Base-by-base conservation (phyloP, 2,113 vertebrate genomes). In the Sus scrofa region DNA sequence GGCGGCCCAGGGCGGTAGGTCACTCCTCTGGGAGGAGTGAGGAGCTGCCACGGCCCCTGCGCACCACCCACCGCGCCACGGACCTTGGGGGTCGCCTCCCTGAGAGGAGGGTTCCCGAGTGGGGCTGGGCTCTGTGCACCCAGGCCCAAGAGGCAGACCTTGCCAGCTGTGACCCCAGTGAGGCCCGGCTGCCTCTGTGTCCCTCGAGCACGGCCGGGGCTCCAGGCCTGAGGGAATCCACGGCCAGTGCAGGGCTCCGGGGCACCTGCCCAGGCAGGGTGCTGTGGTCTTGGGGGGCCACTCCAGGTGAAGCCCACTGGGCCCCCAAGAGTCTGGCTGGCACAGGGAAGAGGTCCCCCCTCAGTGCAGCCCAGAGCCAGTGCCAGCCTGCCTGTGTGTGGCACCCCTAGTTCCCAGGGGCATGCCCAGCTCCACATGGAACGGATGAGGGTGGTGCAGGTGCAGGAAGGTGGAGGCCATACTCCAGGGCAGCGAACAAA, bases 281-380 rank as follows among this genome's bases (percentile, higher is more conserved):
- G 44, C 6, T 2, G 5, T 0, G 2, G 44, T 67, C 26, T 24
- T 8, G 22, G 26, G 3, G 9, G n/a, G 63, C 34, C 1, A 0
- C 27, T 20, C 2, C 37, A 7, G 27, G 2, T 0, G 50, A 56
- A 13, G 50, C 60, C 60, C 70, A 18, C 6, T 44, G 44, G 44
- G 44, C 8, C 44, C 44, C 8, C 44, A 44, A 44, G 44, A 44
- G 44, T 44, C 44, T 4, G 44, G 44, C 44, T 44, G 44, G 44
- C 44, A 44, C 44, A 4, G 44, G 44, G 44, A 44, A 44, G 44
- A 44, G 44, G 44, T 44, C 5, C 24, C 60, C 60, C 60, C 22
- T 62, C 22, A 9, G 24, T 9, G 24, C 10, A 22, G 3, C 60
- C 60, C 9, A 6, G 44, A 44, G 44, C 32, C 52, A 24, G 52